Evolutionary conservation across 2,113 vertebrate species (phyloP).

Genomic region (Scophthalmus maximus): DNA sequence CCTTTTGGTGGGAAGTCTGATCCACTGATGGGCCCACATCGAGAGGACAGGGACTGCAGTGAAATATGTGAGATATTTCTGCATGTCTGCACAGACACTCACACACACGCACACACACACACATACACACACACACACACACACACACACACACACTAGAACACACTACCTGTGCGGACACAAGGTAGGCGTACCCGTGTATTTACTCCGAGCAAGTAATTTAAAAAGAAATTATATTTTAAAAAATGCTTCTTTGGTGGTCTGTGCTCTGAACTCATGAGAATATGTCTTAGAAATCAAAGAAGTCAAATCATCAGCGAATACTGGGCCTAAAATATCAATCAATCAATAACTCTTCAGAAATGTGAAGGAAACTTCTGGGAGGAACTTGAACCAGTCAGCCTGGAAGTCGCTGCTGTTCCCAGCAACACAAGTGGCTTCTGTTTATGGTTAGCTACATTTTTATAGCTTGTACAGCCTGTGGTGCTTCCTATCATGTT

Average conservation of each 20-base stretch:
- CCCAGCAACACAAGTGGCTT: too few relatives aligned
- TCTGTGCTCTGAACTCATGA: too few relatives aligned
- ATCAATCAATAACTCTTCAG: too few relatives aligned
- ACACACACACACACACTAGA: conserved; percentile 55
- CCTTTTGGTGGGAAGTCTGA: neutral
- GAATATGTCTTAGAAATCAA: too few relatives aligned
- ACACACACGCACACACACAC: conserved; percentile 36
- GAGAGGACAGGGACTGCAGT: conserved; percentile 72
- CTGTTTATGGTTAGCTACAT: conserved; percentile 43
- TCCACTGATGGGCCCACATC: conserved; percentile 22
- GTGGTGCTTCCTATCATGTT: conserved; percentile 55
- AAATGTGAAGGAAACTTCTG: too few relatives aligned
- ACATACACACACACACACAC: conserved; percentile 50
- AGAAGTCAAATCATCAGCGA: too few relatives aligned
- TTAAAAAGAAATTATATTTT: too few relatives aligned
- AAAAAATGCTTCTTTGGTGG: too few relatives aligned
- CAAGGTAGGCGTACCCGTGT: neutral
- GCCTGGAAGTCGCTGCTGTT: too few relatives aligned
- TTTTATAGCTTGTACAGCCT: conserved; percentile 18
- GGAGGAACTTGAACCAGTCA: too few relatives aligned
- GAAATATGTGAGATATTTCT: conserved; percentile 47
- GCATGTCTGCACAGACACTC: conserved; percentile 48
- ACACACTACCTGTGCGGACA: neutral
- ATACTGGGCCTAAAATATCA: too few relatives aligned
- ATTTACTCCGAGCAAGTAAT: neutral